Percentiles rank a stretch among this genome's conserved stretches.
These are phyloP conservation scores for Microcebus lehilahytsara DNA, from an alignment of 2,113 vertebrate genomes.

Conservation along the genomic window DNA sequence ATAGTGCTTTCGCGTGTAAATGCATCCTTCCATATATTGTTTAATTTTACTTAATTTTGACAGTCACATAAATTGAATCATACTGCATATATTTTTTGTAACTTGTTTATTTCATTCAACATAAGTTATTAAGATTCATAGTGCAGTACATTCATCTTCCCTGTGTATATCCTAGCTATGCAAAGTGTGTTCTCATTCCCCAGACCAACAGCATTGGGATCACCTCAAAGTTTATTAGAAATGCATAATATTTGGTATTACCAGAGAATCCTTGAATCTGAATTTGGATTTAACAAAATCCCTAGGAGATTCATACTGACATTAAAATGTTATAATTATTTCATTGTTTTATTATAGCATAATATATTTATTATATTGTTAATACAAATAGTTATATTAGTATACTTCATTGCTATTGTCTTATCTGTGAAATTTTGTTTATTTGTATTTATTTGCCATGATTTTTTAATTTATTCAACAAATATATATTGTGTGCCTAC, in stretches of 20 bases:
- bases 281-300: neutral
- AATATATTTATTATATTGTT: neutral
- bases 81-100: neutral
- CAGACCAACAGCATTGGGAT: neutral
- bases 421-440: neutral
- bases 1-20: neutral
- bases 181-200: neutral
- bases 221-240: neutral
- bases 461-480: neutral
- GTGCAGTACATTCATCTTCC: neutral
- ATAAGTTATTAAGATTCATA: neutral
- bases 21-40: neutral
- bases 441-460: neutral
- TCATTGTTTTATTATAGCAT: neutral
- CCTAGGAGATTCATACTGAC: neutral
- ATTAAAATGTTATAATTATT: neutral
- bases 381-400: too few relatives aligned
- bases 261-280: neutral
- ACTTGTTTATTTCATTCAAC: neutral
- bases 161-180: neutral
- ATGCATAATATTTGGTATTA: neutral
- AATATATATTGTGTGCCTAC: neutral
- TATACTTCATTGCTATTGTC: neutral
- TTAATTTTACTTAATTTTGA: neutral
- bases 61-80: neutral